A percentile compares a stretch with the other conserved stretches of the same genome.
These are phyloP conservation scores for Neodiprion lecontei DNA, from an alignment of 1,140 invertebrate species.

Conservation along the genomic window DNA sequence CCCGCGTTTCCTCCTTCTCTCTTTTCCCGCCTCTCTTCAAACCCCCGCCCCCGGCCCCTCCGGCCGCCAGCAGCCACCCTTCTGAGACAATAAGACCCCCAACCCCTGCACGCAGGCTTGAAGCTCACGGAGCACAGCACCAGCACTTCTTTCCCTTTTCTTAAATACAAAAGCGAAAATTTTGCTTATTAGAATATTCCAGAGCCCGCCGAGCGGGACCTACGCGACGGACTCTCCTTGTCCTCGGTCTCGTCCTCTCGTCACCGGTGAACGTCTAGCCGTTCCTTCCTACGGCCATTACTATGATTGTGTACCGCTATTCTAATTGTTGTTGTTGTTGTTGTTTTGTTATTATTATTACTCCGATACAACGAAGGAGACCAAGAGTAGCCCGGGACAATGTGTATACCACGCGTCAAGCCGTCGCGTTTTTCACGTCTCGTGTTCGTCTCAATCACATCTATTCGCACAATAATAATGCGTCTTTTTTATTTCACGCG, in stretches of 20 bases:
- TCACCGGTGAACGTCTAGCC: constrained; percentile 37
- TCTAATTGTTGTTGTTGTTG: constrained; percentile 48
- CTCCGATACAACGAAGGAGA: too few species aligned
- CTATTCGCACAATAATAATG: too few species aligned
- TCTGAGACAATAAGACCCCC: constrained; percentile 57
- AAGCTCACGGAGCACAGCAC: constrained; percentile 13
- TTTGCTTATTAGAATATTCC: constrained; percentile 61
- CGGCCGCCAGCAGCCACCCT: constrained; percentile 45
- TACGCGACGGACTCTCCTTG: background rate
- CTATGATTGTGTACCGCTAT: constrained; percentile 51
- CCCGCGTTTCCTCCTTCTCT: constrained; percentile 23
- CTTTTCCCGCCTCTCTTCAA: constrained; percentile 21
- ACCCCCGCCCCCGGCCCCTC: constrained; percentile 20
- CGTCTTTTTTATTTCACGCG: too few species aligned
- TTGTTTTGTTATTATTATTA: background rate
- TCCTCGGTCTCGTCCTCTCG: constrained; percentile 12
- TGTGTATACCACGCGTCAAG: too few species aligned
- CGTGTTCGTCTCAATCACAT: too few species aligned
- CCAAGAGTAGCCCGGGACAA: too few species aligned
- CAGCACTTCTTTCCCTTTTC: constrained; percentile 57
- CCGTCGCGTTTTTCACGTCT: too few species aligned
- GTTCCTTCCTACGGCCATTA: constrained; percentile 46
- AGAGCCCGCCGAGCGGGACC: constrained; percentile 11
- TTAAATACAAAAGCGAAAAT: constrained; percentile 61
- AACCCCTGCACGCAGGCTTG: constrained; percentile 39